These are phyloP conservation scores for Cardiocondyla obscurior DNA, from an alignment of 1,140 invertebrate genomes.

Conservation along the genomic window DNA sequence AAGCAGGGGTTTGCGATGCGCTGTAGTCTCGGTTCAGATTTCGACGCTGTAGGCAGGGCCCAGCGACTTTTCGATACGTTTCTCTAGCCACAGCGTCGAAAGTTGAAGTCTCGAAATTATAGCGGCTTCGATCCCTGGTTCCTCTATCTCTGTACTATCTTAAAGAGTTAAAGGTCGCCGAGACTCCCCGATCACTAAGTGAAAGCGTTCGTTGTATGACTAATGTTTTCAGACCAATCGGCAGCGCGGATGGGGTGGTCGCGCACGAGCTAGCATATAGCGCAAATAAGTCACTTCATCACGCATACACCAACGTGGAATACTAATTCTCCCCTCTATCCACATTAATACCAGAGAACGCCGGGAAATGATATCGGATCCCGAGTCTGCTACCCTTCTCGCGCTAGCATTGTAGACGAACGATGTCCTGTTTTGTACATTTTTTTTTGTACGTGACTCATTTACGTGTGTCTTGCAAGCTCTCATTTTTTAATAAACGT, in stretches of 20 bases:
- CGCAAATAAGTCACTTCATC: conserved; percentile 71
- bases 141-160: conserved; percentile 27
- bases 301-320: conserved; percentile 69
- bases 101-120: conserved; percentile 19
- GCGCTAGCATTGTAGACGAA: conserved; percentile 23
- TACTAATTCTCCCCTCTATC: conserved; percentile 54
- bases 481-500: conserved; percentile 64
- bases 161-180: conserved; percentile 37
- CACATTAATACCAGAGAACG: conserved; percentile 54
- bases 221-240: conserved; percentile 77
- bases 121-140: background rate
- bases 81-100: background rate
- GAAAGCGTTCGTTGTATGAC: conserved; percentile 72
- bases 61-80: background rate
- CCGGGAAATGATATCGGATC: conserved; percentile 16
- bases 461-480: conserved; percentile 51
- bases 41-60: background rate
- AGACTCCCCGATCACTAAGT: conserved; percentile 29
- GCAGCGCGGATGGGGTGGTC: conserved; percentile 72
- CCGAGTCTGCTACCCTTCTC: conserved; percentile 8
- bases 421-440: conserved; percentile 46
- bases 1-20: background rate
- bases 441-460: conserved; percentile 26
- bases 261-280: conserved; percentile 68
- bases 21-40: conserved; percentile 1